Evolutionary conservation across 1,140 invertebrate species (phyloP), one percentile per base, ranked within the genome.

Genomic region (Drosophila saltans): DNA sequence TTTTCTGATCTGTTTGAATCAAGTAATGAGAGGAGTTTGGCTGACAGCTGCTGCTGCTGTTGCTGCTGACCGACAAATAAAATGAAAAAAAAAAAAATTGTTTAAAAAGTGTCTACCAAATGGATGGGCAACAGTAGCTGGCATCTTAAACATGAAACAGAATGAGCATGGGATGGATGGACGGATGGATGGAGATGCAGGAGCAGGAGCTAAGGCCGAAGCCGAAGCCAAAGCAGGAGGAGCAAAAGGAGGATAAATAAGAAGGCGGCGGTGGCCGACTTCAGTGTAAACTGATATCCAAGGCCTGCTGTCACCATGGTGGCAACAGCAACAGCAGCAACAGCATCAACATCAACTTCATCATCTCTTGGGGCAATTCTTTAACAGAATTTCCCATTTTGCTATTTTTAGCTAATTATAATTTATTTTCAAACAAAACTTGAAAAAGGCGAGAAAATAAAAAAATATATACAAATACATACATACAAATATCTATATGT

Each of bases 321-420:
- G 57, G 3, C 36, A 43, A 59, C 66, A 40, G 30, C 70, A 62
- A 8, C 39, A n/a, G n/a, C 45, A 59, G 43, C 69, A 60, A 56
- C 56, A 56, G 56, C 57, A 56, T 43, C 40, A 56, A 56, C 40
- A 45, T 16, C 39, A 62, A 3, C 39, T 48, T 24, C 3, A 36
- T 16, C 45, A 56, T 33, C 66, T 57, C 30, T 55, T 40, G 45
- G 48, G 45, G 62, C 21, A 66, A 24, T 62, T 67, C 43, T 71
- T 66, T 16, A 52, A 64, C 11, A 65, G 43, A 40, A 40, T 52
- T 52, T 52, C 24, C 45, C 45, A 66, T 72, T 64, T 28, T 45
- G 56, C 77, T 85, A 85, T 85, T 85, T 85, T 72, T 85, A 78
- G 81, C 65, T 73, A 66, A 74, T 72, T 85, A 85, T 78, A 85